Evolutionary conservation across 2,113 vertebrate species (phyloP).

Genomic region (Butorides virescens): DNA sequence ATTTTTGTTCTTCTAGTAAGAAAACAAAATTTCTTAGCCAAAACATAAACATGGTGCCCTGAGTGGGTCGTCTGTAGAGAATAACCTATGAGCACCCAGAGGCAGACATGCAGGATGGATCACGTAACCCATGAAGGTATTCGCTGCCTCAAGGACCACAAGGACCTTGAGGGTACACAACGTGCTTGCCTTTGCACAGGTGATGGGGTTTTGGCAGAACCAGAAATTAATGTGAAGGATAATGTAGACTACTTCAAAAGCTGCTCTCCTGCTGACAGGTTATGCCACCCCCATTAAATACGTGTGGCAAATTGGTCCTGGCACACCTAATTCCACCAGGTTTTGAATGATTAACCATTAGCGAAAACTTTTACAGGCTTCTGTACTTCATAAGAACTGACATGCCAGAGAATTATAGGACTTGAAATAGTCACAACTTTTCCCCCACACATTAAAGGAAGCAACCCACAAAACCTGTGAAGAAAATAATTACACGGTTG

Average conservation of each 20-base stretch:
- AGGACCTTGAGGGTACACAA: not conserved
- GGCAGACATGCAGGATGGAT: not conserved
- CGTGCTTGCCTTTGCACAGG: not conserved
- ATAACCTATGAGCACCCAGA: not conserved
- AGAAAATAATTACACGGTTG: slow-evolving; percentile 13
- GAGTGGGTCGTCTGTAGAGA: not conserved
- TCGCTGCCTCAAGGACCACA: not conserved
- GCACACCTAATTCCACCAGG: not conserved
- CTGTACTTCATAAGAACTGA: not conserved
- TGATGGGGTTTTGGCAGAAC: not conserved
- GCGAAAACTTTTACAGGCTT: not conserved
- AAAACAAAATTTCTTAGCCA: not conserved
- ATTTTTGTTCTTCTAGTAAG: not conserved
- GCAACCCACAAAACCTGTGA: slow-evolving; percentile 6
- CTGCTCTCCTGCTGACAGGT: not conserved
- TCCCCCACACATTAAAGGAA: not conserved
- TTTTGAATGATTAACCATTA: not conserved
- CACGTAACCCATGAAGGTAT: not conserved
- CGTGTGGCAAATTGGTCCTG: not conserved
- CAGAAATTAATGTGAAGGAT: not conserved
- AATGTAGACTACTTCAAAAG: not conserved
- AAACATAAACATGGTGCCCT: not conserved
- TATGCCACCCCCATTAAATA: not conserved
- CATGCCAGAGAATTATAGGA: not conserved
- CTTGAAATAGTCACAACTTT: not conserved